Base-by-base conservation (phyloP, 2,888 invertebrate genomes). In the Spodoptera littoralis region DNA sequence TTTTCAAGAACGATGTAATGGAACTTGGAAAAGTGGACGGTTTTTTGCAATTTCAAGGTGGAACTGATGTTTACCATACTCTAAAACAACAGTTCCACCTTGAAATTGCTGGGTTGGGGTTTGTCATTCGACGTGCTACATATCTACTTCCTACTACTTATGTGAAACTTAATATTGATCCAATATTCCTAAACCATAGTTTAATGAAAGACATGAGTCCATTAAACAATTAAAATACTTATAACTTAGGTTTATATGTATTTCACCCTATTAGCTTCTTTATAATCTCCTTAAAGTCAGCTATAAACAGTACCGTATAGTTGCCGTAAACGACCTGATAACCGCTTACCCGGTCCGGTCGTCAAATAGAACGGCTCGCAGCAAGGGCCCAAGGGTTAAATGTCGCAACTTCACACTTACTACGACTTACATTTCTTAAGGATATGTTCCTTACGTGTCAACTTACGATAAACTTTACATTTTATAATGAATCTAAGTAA, bases 401-500 rank as follows among this genome's bases (percentile, higher is more conserved):
- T 89, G 92, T 89, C 90, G 88, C 82, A 84, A 79, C 70, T 88
- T 89, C 85, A 80, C 91, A 89, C 90, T 89, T 84, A 88, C 88
- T 88, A 69, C 77, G 75, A 81, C 27, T 4, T 67, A 82, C 77
- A 74, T 77, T 81, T 84, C 81, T 82, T 73, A 27, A 58, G 12
- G 58, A 22, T 27, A 48, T 27, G 27, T 3, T 27, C 27, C 27
- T 27, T 27, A 27, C 27, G 27, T 27, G 3, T 27, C 27, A 27
- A 27, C 60, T 50, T 76, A 60, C 55, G 6, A 11, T 13, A 36
- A 36, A 36, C 36, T 36, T 36, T 36, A 9, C 9, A 36, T 36
- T 36, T 36, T 36, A 36, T 36, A 36, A 36, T 36, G 9, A 36
- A 36, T 9, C 36, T 36, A 1, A 36, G 36, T 9, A 36, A 36